These are phyloP conservation scores for Altica lythri DNA, from an alignment of 2,888 invertebrate species.

Conservation along the genomic window DNA sequence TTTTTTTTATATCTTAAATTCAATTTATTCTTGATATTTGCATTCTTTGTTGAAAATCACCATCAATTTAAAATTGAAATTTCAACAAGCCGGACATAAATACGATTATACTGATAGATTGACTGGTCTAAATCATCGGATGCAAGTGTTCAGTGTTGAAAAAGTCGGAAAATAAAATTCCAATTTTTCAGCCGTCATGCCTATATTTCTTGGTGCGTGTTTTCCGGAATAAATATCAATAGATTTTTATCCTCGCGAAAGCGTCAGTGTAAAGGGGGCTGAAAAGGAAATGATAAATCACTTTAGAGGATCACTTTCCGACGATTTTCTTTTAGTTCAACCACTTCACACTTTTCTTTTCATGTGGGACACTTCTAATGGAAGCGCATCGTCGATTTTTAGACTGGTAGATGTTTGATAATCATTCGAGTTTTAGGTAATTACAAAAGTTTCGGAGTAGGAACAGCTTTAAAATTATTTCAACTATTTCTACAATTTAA, in stretches of 20 bases:
- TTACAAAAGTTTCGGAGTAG: constrained; percentile 1
- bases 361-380: constrained; percentile 7
- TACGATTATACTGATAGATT: too few species aligned
- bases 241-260: constrained; percentile 18
- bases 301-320: constrained; percentile 34
- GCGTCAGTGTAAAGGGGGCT: constrained; percentile 26
- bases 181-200: constrained; percentile 16
- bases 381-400: neutral
- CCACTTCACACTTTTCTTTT: constrained; percentile 12
- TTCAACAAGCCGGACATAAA: too few species aligned
- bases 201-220: constrained; percentile 16
- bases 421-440: neutral
- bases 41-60: too few species aligned
- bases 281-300: constrained; percentile 48
- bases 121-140: neutral
- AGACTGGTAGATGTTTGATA: neutral
- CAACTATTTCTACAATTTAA: too few species aligned
- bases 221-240: constrained; percentile 27
- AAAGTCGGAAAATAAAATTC: constrained; percentile 1
- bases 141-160: neutral
- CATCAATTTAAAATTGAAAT: too few species aligned
- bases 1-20: too few species aligned
- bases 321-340: constrained; percentile 9
- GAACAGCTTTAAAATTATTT: neutral
- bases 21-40: too few species aligned